Evolutionary conservation across 2,797 vertebrate genomes (phyloP).

Genomic region (Hydrolagus colliei): DNA sequence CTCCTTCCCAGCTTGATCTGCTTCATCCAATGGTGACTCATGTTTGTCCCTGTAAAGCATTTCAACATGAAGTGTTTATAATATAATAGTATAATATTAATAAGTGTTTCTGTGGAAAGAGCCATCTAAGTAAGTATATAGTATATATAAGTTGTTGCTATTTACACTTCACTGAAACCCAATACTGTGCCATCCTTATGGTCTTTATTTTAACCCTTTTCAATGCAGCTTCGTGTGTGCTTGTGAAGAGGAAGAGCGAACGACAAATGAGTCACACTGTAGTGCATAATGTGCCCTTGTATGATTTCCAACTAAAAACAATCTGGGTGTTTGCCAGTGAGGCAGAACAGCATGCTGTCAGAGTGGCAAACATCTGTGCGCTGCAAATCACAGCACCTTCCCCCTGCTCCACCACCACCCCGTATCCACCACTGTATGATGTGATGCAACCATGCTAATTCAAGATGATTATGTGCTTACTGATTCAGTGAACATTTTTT

Average conservation of each 20-base stretch:
- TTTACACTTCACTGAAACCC: not conserved
- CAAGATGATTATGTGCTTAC: constrained; percentile 19
- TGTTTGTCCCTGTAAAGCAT: no score
- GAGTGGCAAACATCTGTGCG: not conserved
- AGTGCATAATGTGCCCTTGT: not conserved
- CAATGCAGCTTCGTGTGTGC: not conserved
- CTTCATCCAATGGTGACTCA: not conserved
- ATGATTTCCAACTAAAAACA: constrained; percentile 15
- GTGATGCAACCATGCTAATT: not conserved
- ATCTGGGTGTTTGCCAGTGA: not conserved
- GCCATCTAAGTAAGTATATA: no score
- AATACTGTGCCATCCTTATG: not conserved
- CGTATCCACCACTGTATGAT: not conserved
- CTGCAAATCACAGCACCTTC: constrained; percentile 4
- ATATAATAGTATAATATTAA: no score
- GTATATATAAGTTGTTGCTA: not conserved
- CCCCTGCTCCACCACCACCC: not conserved
- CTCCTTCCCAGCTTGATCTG: not conserved
- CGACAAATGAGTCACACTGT: not conserved
- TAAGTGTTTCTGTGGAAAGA: no score
- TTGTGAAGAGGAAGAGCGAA: not conserved
- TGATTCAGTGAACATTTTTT: constrained; percentile 16
- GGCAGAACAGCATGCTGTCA: not conserved
- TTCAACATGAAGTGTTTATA: no score
- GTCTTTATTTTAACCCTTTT: not conserved